phyloP scores from a whole-genome alignment of 2,797 vertebrate species.

The Emys orbicularis region DNA sequence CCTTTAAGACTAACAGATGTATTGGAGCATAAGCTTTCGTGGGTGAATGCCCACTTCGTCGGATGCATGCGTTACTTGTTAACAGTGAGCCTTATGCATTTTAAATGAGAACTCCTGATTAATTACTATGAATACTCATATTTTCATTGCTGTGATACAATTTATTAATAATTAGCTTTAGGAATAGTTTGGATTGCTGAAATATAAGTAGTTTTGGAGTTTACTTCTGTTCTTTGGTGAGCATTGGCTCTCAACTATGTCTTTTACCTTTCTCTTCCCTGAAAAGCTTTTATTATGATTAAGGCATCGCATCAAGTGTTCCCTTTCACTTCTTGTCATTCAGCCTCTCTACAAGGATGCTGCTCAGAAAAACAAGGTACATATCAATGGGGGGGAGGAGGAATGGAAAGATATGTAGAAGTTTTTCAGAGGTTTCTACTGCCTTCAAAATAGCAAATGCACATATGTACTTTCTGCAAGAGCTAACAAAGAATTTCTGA shows the following conservation, averaged over 20 bases:
- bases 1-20: too few species aligned
- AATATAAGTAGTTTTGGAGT: background rate
- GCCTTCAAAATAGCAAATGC: background rate
- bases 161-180: background rate
- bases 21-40: too few species aligned
- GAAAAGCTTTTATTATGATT: background rate
- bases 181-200: background rate
- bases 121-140: background rate
- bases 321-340: background rate
- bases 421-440: background rate
- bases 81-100: background rate
- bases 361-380: background rate
- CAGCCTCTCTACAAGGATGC: background rate
- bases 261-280: background rate
- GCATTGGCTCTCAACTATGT: background rate
- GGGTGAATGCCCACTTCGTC: too few species aligned
- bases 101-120: background rate
- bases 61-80: background rate
- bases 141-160: background rate
- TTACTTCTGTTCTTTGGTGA: background rate
- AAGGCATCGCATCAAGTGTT: background rate
- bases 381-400: background rate
- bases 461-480: background rate
- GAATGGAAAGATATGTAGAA: accelerated
- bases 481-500: background rate